Evolutionary conservation across 2,888 invertebrate genomes (phyloP).

Genomic region (Perizoma flavofasciatum): DNA sequence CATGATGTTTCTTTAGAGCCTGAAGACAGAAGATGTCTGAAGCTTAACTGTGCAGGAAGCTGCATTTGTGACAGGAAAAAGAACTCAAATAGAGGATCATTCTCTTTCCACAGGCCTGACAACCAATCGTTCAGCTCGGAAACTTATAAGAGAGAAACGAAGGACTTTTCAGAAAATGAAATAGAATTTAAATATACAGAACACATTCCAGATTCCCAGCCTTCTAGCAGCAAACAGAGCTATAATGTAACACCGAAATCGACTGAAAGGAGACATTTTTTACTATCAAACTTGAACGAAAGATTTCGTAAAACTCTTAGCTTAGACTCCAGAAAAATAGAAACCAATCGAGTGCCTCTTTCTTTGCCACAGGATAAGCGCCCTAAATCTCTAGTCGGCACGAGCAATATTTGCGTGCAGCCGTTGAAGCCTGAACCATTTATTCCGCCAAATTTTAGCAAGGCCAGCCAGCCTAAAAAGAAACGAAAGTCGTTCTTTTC

Average conservation of each 20-base stretch:
- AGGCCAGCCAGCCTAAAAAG: conserved; percentile 71
- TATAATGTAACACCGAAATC: conserved; percentile 79
- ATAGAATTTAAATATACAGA: conserved; percentile 79
- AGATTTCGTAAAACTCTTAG: conserved; percentile 79
- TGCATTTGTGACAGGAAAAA: conserved; percentile 74
- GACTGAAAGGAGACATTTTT: conserved; percentile 69
- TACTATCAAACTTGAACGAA: conserved; percentile 76
- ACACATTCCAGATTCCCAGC: conserved; percentile 72
- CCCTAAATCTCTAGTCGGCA: conserved; percentile 76
- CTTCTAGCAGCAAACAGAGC: conserved; percentile 73
- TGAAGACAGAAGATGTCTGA: conserved; percentile 62
- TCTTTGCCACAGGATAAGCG: conserved; percentile 67
- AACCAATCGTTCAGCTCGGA: conserved; percentile 65
- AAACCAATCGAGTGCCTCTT: conserved; percentile 66
- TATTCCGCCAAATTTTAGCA: conserved; percentile 67
- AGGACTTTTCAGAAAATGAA: conserved; percentile 73
- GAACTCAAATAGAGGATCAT: conserved; percentile 71
- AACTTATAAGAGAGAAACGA: conserved; percentile 55
- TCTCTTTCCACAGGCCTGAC: conserved; percentile 74
- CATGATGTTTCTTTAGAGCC: conserved; percentile 67
- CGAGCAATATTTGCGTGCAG: conserved; percentile 71
- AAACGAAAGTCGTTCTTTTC: conserved; percentile 81
- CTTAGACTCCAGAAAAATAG: conserved; percentile 75
- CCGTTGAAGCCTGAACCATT: conserved; percentile 65
- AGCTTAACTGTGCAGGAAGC: conserved; percentile 68